Evolutionary conservation across 2,113 vertebrate genomes (phyloP), one percentile per base, ranked within the genome.

Genomic region (Maccullochella peelii): DNA sequence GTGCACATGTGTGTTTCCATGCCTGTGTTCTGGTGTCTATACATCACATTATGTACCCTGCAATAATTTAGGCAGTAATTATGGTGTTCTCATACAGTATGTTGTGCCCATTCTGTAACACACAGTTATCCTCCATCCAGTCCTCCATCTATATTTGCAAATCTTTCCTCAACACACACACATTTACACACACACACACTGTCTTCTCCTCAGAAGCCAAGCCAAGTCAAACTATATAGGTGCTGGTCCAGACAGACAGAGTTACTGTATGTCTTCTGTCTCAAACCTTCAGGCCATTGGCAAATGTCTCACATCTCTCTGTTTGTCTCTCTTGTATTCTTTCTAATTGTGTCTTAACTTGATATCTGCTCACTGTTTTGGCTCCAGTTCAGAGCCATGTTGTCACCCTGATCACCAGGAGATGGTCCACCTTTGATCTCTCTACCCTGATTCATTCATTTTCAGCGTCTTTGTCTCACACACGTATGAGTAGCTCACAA

Each of bases 291-390:
- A 2, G 80, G 88, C 82, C 0, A 10, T 66, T 76, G 81, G 81
- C 76, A 80, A 62, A n/a, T 86, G 36, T 82, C 21, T 57, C 38
- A 40, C 30, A 8, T 44, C 65, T 44, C n/a, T 58, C 67, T 77
- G 57, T 76, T 77, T 57, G 1, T 79, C 55, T 70, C 25, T 23
- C 40, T 58, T 42, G 14, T 77, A 42, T 66, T 86, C 66, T 77
- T 52, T 63, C 42, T 61, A 27, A 62, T 47, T 86, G 20, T 44
- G 27, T 73, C 63, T 80, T 63, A 40, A 82, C 61, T 27, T 71
- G 55, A 77, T 63, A 83, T 23, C 62, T 33, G 23, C 71, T 82
- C 38, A 89, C 90, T 55, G 81, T 86, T 83, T 67, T 86, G 80
- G 89, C 77, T 80, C 36, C 47, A 8, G 57, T 62, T 88, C 88